Percentiles rank a stretch among this genome's conserved stretches.
Evolutionary conservation across 2,888 invertebrate genomes (phyloP).

Genomic region (Endomychus coccineus): DNA sequence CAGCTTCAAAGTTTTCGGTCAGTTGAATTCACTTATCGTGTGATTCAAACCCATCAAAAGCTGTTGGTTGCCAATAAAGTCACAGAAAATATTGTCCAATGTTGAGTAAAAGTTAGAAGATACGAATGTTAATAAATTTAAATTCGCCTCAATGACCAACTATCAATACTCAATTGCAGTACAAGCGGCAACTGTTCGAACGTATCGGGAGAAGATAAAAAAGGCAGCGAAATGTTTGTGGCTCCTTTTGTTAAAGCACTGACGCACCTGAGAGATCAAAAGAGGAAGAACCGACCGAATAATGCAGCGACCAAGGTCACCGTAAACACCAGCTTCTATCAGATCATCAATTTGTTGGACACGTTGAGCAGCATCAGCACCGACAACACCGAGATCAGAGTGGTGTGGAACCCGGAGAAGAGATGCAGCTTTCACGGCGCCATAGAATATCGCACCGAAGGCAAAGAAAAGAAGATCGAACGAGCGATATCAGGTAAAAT

Average conservation of each 20-base stretch:
- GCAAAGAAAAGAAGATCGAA: not conserved
- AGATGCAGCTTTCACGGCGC: conserved; percentile 11
- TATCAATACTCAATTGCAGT: not conserved
- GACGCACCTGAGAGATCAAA: not conserved
- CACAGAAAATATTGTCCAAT: too few species aligned
- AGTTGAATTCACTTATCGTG: too few species aligned
- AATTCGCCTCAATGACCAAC: not conserved
- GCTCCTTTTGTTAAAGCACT: not conserved
- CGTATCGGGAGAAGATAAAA: too few species aligned
- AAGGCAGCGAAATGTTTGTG: not conserved
- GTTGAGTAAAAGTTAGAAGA: too few species aligned
- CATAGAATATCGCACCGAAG: not conserved
- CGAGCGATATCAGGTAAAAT: conserved; percentile 8
- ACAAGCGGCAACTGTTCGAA: not conserved
- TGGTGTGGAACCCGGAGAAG: conserved; percentile 12
- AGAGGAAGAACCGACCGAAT: too few species aligned
- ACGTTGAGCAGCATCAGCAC: not conserved
- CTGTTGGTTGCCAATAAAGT: too few species aligned
- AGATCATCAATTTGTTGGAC: not conserved
- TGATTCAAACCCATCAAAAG: too few species aligned
- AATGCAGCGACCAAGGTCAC: not conserved
- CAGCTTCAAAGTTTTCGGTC: too few species aligned
- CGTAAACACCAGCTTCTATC: not conserved
- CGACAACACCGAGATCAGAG: conserved; percentile 9
- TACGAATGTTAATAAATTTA: not conserved